Evolutionary conservation across 1,140 invertebrate genomes (phyloP), one percentile per base, ranked within the genome.

Genomic region (Achroia grisella): DNA sequence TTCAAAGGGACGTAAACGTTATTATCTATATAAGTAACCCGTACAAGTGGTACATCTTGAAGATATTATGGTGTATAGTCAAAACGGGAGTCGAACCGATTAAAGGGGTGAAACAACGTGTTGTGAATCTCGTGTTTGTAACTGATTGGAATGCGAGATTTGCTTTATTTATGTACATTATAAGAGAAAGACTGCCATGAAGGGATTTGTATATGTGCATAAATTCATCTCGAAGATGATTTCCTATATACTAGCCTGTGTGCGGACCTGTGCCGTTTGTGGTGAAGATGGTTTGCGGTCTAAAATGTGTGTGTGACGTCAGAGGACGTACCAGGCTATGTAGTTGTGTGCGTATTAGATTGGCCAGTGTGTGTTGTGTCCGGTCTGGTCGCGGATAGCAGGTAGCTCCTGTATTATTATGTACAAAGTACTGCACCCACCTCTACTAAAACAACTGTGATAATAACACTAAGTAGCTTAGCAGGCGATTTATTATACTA

Each of bases 381-480:
- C 59, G 57, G 65, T 61, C 63, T 67, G 68, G 58, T 72, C 68
- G 70, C 64, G 67, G 65, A 69, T 65, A 51, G 72, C 72, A 76
- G 74, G 74, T 77, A 73, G 68, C 68, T 78, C 72, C 76, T 77
- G 74, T 82, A 72, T 79, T 61, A 67, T 62, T 69, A 73, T 86
- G 81, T 86, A 86, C 82, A 85, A 83, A 82, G 79, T 86, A 86
- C 83, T 84, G 71, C 81, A 84, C 84, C 86, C 84, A 86, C 86
- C 84, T 86, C 82, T 81, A 81, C 78, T 85, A 85, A n/a, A 87
- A 84, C 84, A 86, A 86, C 84, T 86, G 84, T 86, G 84, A 86
- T 87, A 85, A 86, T 87, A 86, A 86, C 81, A 86, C 84, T 87
- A 87, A 86, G 84, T 87, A 87, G 86, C 78, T 62, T 87, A 87